Evolutionary conservation across 2,888 invertebrate genomes (phyloP).

Genomic region (Phymatocera aterrima): DNA sequence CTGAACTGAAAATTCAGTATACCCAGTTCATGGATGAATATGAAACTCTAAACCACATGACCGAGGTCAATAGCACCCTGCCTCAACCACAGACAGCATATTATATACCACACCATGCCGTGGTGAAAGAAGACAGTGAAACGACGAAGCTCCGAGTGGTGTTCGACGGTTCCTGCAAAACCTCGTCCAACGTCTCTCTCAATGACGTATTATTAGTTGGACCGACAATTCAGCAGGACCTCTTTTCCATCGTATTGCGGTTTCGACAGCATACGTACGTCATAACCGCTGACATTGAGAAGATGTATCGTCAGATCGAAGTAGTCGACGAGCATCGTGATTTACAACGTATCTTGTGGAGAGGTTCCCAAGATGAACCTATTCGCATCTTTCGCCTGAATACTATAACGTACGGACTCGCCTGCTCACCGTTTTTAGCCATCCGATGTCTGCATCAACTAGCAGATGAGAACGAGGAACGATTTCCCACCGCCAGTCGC

Average conservation of each 20-base stretch:
- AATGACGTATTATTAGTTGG: conserved; percentile 58
- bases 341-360: conserved; percentile 61
- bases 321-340: conserved; percentile 48
- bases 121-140: not conserved
- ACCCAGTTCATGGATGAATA: conserved; percentile 56
- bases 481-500: conserved; percentile 41
- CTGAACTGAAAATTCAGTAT: conserved; percentile 51
- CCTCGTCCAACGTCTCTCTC: conserved; percentile 54
- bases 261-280: conserved; percentile 56
- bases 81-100: not conserved
- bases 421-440: conserved; percentile 49
- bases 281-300: conserved; percentile 59
- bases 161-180: conserved; percentile 46
- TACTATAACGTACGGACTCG: conserved; percentile 58
- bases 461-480: conserved; percentile 45
- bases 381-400: conserved; percentile 49
- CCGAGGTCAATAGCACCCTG: not conserved
- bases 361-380: conserved; percentile 29
- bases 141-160: not conserved
- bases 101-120: not conserved
- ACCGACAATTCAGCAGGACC: conserved; percentile 55
- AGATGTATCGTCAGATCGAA: conserved; percentile 59
- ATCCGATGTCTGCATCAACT: conserved; percentile 41
- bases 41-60: conserved; percentile 53
- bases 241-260: conserved; percentile 51